Evolutionary conservation across 2,888 invertebrate species (phyloP).

Genomic region (Nemapogon koenigi): DNA sequence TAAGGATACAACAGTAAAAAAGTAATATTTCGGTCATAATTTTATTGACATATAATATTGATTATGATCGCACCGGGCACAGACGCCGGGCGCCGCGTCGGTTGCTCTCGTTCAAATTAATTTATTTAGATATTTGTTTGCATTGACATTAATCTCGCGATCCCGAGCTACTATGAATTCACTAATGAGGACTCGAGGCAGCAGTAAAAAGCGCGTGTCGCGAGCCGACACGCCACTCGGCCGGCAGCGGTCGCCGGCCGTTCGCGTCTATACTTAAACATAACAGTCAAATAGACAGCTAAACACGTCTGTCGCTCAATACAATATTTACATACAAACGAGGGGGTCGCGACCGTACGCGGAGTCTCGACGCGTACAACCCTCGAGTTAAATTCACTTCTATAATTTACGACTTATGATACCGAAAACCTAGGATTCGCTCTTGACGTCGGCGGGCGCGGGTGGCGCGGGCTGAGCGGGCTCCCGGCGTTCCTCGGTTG

Average conservation of each 20-base stretch:
- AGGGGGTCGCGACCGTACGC: conserved; percentile 22
- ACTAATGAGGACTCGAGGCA: conserved; percentile 24
- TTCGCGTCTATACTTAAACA: conserved; percentile 53
- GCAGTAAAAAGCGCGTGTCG: conserved; percentile 28
- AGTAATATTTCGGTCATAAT: too few relatives aligned
- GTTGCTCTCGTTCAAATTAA: too few relatives aligned
- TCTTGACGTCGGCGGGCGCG: conserved; percentile 7
- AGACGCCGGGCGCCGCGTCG: too few relatives aligned
- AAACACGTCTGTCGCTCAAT: conserved; percentile 42
- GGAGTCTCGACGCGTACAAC: conserved; percentile 30
- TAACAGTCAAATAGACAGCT: conserved; percentile 56
- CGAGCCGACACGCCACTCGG: conserved; percentile 24
- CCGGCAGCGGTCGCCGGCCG: conserved; percentile 40
- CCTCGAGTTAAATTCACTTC: conserved; percentile 20
- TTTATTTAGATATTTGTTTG: too few relatives aligned
- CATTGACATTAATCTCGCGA: too few relatives aligned
- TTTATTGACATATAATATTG: too few relatives aligned
- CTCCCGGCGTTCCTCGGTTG: background rate
- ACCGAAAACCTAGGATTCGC: conserved; percentile 1
- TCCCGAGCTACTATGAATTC: background rate
- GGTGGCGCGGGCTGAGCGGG: conserved; percentile 13
- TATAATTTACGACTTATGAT: conserved; percentile 2
- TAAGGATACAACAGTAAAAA: too few relatives aligned
- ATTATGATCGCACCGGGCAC: too few relatives aligned
- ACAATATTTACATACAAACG: conserved; percentile 49